Conservation (phyloP, 2,113 vertebrate species). For the Physeter macrocephalus region DNA sequence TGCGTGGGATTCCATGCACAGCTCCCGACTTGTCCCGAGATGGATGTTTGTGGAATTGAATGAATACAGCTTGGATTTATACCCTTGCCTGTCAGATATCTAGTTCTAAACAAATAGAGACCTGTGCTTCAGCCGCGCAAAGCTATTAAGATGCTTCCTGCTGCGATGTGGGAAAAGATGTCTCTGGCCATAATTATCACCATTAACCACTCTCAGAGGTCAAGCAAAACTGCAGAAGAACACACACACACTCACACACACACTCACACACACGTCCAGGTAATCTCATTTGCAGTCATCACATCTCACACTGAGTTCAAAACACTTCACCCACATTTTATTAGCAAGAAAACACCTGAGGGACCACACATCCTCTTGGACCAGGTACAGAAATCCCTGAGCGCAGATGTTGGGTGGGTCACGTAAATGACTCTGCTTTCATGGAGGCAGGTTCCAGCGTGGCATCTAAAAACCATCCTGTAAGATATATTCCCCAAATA, state of each 20-base stretch:
- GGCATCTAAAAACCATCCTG: neutral
- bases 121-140: accelerated
- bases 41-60: neutral
- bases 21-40: neutral
- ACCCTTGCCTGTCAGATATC: neutral
- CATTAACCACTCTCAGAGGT: neutral
- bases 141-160: neutral
- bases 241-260: neutral
- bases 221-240: neutral
- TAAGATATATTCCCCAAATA: neutral
- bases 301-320: too few relatives aligned
- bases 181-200: too few relatives aligned
- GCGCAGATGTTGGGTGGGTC: neutral
- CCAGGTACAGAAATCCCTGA: neutral
- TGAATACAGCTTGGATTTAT: neutral
- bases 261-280: neutral
- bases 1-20: neutral
- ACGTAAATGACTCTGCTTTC: neutral
- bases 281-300: neutral
- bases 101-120: neutral
- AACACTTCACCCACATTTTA: neutral
- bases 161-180: neutral
- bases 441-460: accelerated
- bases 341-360: neutral
- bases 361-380: neutral